Base-by-base conservation (phyloP, 2,888 invertebrate genomes). In the Eristalis tenax region DNA sequence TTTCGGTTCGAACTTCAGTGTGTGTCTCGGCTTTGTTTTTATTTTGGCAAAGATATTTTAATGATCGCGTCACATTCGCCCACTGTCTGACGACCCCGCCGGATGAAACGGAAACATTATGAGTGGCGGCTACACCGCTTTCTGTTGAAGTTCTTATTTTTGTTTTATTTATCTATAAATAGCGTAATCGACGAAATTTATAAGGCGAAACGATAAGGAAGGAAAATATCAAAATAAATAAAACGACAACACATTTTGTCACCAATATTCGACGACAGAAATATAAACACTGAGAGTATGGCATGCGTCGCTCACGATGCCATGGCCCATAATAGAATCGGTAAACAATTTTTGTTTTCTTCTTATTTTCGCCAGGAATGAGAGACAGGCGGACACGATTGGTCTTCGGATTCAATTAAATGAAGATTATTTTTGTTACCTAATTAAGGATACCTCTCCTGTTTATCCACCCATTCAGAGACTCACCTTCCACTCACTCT, bases 151-250 rank as follows among this genome's bases (percentile, higher is more conserved):
- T 50, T 8, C n/a, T 50, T 50, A 3, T 64, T 65, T 18, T 57
- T 38, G 0, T 64, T 65, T 18, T 38, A 3, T 22, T 74, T 74
- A 65, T 65, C 65, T 74, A 64, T 74, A 74, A 74, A 74, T 74
- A 74, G 56, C 50, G 64, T 65, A 74, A 74, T 74, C 64, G 50
- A 23, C 56, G 22, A 10, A 56, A 38, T 59, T 64, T 50, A 35
- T 57, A 65, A 4, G 26, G 64, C 56, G 63, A 22, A 50, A 38
- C 35, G 65, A 74, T 65, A 64, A 64, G 35, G n/a, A 40, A 73
- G 28, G 23, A 64, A 13, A 64, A 73, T 26, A 40, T 32, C 13
- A 50, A 28, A 32, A 22, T 35, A 59, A 70, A 57, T 4, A 70
- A 59, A 23, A 23, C 18, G n/a, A n/a, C 23, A 59, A 26, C 18